Conservation (phyloP, 1,140 invertebrate species). For the Habropoda laboriosa region DNA sequence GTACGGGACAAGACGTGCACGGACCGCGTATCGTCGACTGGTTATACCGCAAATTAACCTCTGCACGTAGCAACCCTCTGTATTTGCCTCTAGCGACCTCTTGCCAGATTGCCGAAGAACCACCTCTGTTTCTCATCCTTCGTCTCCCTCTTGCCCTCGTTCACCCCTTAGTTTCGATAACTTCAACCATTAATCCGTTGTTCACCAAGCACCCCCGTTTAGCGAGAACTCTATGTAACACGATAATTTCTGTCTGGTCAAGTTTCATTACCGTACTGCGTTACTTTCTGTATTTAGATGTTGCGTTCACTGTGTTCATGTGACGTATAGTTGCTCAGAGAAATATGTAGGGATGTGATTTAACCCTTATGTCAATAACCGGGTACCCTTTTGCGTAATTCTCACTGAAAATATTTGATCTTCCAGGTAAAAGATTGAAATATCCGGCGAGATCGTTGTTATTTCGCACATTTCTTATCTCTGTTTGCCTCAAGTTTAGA, state of each 20-base stretch:
- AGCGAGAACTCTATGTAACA: background rate
- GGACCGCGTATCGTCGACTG: slow-evolving; percentile 7
- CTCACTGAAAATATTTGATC: too few relatives aligned
- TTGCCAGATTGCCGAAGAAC: slow-evolving; percentile 5
- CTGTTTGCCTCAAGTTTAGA: too few relatives aligned
- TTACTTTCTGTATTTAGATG: too few relatives aligned
- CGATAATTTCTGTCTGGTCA: background rate
- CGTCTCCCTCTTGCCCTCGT: background rate
- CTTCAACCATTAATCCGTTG: background rate
- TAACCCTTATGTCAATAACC: too few relatives aligned
- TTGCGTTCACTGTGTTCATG: too few relatives aligned
- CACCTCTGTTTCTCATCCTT: background rate
- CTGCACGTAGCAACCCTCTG: background rate
- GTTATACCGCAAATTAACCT: slow-evolving; percentile 46
- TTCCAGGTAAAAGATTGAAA: too few relatives aligned
- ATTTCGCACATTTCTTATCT: too few relatives aligned
- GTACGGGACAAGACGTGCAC: background rate
- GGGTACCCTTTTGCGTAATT: too few relatives aligned
- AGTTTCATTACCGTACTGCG: too few relatives aligned
- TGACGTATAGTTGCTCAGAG: too few relatives aligned
- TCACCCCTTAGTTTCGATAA: background rate
- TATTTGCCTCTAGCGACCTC: slow-evolving; percentile 35
- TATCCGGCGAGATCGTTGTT: too few relatives aligned
- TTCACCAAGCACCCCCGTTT: background rate
- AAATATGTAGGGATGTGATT: too few relatives aligned